Conservation (phyloP, 2,888 invertebrate genomes). For the Emmelina monodactyla region DNA sequence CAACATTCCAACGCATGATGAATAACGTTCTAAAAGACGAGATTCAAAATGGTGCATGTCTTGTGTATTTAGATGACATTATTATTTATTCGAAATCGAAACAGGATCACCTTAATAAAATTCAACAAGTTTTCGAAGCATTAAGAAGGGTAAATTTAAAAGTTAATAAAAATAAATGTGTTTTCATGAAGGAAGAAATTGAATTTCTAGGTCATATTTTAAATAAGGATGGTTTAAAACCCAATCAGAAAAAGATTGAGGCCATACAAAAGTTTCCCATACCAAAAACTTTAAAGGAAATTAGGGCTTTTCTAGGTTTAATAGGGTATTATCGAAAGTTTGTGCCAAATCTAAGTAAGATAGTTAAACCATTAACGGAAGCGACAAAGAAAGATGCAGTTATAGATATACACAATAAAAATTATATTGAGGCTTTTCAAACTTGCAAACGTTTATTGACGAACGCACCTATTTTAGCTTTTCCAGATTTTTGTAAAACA, state of each 20-base stretch:
- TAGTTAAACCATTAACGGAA: conserved; percentile 14
- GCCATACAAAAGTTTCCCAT: conserved; percentile 14
- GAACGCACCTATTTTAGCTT: conserved; percentile 11
- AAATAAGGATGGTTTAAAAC: conserved; percentile 15
- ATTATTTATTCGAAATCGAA: conserved; percentile 19
- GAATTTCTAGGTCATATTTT: conserved; percentile 20
- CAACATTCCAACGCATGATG: conserved; percentile 11
- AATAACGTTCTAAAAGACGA: conserved; percentile 2
- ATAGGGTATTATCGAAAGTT: conserved; percentile 25
- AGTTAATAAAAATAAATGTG: too few relatives aligned
- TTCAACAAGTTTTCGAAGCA: conserved; percentile 14
- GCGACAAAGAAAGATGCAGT: conserved; percentile 6
- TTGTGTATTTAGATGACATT: conserved; percentile 25
- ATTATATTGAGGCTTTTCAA: conserved; percentile 7
- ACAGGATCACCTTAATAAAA: conserved; percentile 14
- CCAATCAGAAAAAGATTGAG: conserved; percentile 11
- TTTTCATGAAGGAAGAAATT: conserved; percentile 15
- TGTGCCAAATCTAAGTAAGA: conserved; percentile 19
- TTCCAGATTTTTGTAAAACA: conserved; percentile 11
- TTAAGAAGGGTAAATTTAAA: too few relatives aligned
- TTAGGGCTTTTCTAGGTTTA: conserved; percentile 22
- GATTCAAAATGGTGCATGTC: conserved; percentile 12
- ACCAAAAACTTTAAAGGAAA: conserved; percentile 11
- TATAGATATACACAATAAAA: conserved; percentile 4
- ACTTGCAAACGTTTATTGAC: conserved; percentile 9